phyloP scores from a whole-genome alignment of 2,888 invertebrate genomes.

The Hydraecia micacea region DNA sequence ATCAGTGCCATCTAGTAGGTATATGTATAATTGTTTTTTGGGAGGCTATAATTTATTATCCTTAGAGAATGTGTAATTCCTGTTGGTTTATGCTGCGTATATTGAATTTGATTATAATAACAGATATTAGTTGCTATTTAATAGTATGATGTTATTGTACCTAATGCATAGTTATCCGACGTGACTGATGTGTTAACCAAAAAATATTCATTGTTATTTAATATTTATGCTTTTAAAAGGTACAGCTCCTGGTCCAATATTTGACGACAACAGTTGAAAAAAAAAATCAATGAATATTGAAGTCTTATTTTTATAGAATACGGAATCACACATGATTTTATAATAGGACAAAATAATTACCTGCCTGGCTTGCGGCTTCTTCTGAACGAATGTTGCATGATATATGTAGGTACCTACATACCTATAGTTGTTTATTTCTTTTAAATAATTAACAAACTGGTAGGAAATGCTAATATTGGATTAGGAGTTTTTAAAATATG shows the following conservation, averaged over 20 bases:
- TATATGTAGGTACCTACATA: background rate
- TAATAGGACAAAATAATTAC: background rate
- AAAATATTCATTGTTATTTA: conserved; percentile 8
- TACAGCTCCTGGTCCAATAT: conserved; percentile 18
- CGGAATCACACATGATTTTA: background rate
- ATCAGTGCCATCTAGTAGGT: conserved; percentile 4
- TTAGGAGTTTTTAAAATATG: background rate
- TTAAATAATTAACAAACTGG: background rate
- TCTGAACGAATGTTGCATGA: background rate
- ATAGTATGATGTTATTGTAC: conserved; percentile 21
- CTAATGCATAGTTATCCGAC: background rate
- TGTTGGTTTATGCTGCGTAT: conserved; percentile 32
- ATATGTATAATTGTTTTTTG: background rate
- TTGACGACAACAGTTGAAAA: background rate
- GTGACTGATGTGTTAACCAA: background rate
- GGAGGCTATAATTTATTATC: background rate
- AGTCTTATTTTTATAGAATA: background rate
- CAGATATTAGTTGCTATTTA: conserved; percentile 32
- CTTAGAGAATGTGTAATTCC: background rate
- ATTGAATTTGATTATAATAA: conserved; percentile 14
- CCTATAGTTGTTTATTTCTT: background rate
- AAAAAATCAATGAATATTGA: background rate
- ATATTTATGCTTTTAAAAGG: conserved; percentile 19
- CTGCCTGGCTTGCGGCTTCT: no score
- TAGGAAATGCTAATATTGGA: background rate